Conservation (phyloP, 2,888 invertebrate species). For the Plebejus anna region DNA sequence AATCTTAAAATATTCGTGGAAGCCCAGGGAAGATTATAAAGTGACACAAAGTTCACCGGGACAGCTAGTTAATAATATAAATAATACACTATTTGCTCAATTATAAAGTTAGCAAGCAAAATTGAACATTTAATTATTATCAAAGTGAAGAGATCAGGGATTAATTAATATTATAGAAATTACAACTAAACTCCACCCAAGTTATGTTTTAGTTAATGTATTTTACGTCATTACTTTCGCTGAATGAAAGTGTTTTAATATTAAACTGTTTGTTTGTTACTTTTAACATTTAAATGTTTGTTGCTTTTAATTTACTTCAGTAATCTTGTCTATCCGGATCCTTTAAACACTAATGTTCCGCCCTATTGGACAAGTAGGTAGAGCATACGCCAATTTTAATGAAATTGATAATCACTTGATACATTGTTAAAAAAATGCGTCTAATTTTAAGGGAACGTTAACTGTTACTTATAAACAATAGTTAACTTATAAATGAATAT, state of each 20-base stretch:
- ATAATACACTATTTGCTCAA: no score
- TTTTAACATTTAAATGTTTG: not conserved
- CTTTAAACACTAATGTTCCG: not conserved
- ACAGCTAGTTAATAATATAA: no score
- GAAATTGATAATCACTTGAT: not conserved
- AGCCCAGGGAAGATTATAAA: no score
- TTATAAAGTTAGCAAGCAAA: no score
- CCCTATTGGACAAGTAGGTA: slow-evolving; percentile 1
- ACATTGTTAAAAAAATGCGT: no score
- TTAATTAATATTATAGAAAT: not conserved
- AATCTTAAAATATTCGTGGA: no score
- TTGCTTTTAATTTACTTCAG: not conserved
- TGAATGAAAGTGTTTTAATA: slow-evolving; percentile 5
- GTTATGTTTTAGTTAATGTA: not conserved
- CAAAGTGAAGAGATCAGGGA: not conserved
- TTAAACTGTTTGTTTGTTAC: not conserved
- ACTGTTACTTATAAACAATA: no score
- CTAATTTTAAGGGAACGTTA: no score
- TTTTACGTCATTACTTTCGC: not conserved
- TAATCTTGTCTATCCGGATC: slow-evolving; percentile 8
- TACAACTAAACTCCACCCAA: not conserved
- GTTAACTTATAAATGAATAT: no score
- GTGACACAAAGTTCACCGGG: no score
- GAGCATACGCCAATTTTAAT: not conserved
- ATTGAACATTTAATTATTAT: no score